Base-by-base conservation (phyloP, 2,888 invertebrate species). In the Deilephila elpenor region DNA sequence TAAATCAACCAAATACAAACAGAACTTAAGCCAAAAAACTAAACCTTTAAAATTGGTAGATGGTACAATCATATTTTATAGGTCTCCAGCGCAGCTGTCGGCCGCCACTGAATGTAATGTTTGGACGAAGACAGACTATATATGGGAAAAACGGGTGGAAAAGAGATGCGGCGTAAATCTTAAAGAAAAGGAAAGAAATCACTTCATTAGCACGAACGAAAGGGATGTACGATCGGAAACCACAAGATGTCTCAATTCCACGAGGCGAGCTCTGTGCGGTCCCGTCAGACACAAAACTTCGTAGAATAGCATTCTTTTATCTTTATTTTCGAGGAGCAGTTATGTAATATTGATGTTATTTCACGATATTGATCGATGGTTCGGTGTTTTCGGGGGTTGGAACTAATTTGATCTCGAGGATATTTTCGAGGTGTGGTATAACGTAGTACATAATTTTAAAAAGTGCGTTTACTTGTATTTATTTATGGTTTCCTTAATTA, bases 211-310 rank as follows among this genome's bases (percentile, higher is more conserved):
- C 81, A 80, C 80, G 93, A 82, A 80, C 81, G 88, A 94, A 89
- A 90, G 90, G 86, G 94, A 94, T 85, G 86, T 80, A 83, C 83
- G 89, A 93, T 94, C 93, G 93, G 93, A 94, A 94, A 94, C 94
- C 93, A 94, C 94, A 94, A 93, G 94, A 94, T 94, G 93, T 94
- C 94, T 94, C 93, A 94, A 94, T 94, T 94, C 94, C 92, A 92
- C 90, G 91, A 92, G 91, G 88, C 90, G 84, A 93, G 89, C 88
- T 88, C 90, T 93, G 94, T 93, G 94, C 92, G 94, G 94, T 93
- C 94, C 88, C 86, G 87, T 88, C 89, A 89, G 89, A 89, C 88
- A 87, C 87, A 89, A 90, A 91, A 90, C 87, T 90, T 90, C 91
- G 89, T 91, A 89, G 89, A 92, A 89, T 89, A 88, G 89, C 85